A percentile compares a stretch with the other conserved stretches of the same genome.
Conservation (phyloP, 1,140 invertebrate species). For the Drosophila arawakana region DNA sequence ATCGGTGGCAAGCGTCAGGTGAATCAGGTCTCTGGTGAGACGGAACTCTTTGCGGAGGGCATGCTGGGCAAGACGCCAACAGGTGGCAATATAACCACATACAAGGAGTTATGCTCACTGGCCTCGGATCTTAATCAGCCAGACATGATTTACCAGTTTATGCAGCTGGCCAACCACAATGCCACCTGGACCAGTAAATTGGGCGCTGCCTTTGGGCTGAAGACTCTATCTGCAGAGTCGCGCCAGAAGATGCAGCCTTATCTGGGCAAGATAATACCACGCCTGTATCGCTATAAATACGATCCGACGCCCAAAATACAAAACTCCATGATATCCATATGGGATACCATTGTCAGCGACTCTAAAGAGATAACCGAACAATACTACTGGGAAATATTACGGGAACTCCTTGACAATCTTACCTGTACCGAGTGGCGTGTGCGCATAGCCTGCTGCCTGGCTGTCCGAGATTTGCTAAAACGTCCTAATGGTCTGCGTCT, state of each 20-base stretch:
- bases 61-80: slow-evolving; percentile 93
- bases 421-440: slow-evolving; percentile 94
- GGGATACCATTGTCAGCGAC: slow-evolving; percentile 94
- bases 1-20: slow-evolving; percentile 91
- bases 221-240: slow-evolving; percentile 92
- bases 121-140: slow-evolving; percentile 97
- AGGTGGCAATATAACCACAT: slow-evolving; percentile 93
- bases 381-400: slow-evolving; percentile 94
- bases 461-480: slow-evolving; percentile 92
- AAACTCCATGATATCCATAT: slow-evolving; percentile 95
- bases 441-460: slow-evolving; percentile 95
- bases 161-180: slow-evolving; percentile 97
- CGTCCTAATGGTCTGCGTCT: slow-evolving; percentile 84
- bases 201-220: slow-evolving; percentile 96
- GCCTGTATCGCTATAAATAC: slow-evolving; percentile 95
- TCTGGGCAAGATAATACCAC: slow-evolving; percentile 93
- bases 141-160: slow-evolving; percentile 97
- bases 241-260: slow-evolving; percentile 92
- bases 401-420: slow-evolving; percentile 92
- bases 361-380: slow-evolving; percentile 94
- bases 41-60: slow-evolving; percentile 95
- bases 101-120: slow-evolving; percentile 96
- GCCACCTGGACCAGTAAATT: slow-evolving; percentile 96
- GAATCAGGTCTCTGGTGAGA: slow-evolving; percentile 91
- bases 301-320: slow-evolving; percentile 96